A percentile compares a stretch with the other conserved stretches of the same genome.
These are phyloP conservation scores for Chelidonichthys spinosus DNA, from an alignment of 2,797 vertebrate genomes.

Conservation along the genomic window DNA sequence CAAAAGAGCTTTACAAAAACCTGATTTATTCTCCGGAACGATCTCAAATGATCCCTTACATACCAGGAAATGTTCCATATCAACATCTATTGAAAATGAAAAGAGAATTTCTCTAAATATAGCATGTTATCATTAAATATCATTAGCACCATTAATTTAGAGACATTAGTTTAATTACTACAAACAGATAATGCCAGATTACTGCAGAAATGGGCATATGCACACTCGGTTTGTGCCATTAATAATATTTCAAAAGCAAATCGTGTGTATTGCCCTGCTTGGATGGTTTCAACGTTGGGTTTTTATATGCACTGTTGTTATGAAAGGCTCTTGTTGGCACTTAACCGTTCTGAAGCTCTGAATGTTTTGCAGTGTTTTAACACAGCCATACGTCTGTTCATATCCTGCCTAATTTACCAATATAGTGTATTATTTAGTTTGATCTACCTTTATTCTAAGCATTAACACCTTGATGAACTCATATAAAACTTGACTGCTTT, in stretches of 20 bases:
- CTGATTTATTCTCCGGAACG: background rate
- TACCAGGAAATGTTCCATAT: conserved; percentile 4
- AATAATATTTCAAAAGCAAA: background rate
- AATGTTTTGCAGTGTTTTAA: background rate
- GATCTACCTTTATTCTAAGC: background rate
- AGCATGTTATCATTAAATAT: conserved; percentile 11
- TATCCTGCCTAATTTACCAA: background rate
- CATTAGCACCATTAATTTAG: conserved; percentile 36
- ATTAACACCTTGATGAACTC: background rate
- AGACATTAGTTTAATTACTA: conserved; percentile 40
- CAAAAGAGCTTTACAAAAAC: background rate
- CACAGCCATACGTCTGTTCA: background rate
- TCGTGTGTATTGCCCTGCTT: background rate
- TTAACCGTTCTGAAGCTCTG: background rate
- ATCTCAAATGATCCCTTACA: conserved; percentile 11
- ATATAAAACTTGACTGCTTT: background rate
- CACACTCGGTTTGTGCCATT: background rate
- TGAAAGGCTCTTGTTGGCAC: conserved; percentile 9
- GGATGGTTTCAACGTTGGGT: background rate
- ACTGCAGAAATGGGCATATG: conserved; percentile 11
- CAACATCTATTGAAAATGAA: background rate
- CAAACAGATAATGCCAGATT: conserved; percentile 29
- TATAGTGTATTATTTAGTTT: background rate
- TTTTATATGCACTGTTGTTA: conserved; percentile 10
- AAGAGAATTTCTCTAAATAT: conserved; percentile 14